Evolutionary conservation across 2,888 invertebrate genomes (phyloP).

Genomic region (Erebia palarica): DNA sequence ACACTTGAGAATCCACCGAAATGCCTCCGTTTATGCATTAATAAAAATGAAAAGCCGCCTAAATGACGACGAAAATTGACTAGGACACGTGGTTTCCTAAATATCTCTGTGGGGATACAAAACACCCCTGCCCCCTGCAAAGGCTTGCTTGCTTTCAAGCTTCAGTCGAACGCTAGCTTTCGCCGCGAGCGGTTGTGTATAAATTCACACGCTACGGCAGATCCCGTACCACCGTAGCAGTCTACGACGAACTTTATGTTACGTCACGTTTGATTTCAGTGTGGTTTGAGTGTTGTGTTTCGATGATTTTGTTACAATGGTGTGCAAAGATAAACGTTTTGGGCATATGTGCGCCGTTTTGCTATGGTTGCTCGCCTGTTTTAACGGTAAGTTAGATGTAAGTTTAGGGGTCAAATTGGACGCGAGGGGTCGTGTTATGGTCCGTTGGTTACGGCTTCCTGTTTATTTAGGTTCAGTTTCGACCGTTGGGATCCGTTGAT

Average conservation of each 20-base stretch:
- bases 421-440: slow-evolving; percentile 57
- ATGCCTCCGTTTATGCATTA: slow-evolving; percentile 57
- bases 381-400: slow-evolving; percentile 61
- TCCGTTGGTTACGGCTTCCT: slow-evolving; percentile 52
- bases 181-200: slow-evolving; percentile 55
- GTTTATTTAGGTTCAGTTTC: slow-evolving; percentile 33
- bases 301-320: slow-evolving; percentile 70
- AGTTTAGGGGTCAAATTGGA: slow-evolving; percentile 52
- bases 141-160: slow-evolving; percentile 41
- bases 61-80: slow-evolving; percentile 70
- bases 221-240: slow-evolving; percentile 3
- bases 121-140: slow-evolving; percentile 64
- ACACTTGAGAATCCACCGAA: slow-evolving; percentile 36
- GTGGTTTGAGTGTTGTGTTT: slow-evolving; percentile 69
- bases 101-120: slow-evolving; percentile 69
- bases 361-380: slow-evolving; percentile 71
- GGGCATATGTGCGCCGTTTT: slow-evolving; percentile 64
- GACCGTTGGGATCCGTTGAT: slow-evolving; percentile 9
- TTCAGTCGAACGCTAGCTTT: slow-evolving; percentile 63
- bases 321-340: slow-evolving; percentile 66
- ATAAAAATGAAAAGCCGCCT: slow-evolving; percentile 57
- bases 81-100: slow-evolving; percentile 74
- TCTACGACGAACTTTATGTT: slow-evolving; percentile 60
- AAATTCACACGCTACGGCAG: background rate
- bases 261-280: slow-evolving; percentile 65